Percentiles rank a stretch among this genome's conserved stretches.
Conservation (phyloP, 2,888 invertebrate species). For the Linnaemya vulpina region DNA sequence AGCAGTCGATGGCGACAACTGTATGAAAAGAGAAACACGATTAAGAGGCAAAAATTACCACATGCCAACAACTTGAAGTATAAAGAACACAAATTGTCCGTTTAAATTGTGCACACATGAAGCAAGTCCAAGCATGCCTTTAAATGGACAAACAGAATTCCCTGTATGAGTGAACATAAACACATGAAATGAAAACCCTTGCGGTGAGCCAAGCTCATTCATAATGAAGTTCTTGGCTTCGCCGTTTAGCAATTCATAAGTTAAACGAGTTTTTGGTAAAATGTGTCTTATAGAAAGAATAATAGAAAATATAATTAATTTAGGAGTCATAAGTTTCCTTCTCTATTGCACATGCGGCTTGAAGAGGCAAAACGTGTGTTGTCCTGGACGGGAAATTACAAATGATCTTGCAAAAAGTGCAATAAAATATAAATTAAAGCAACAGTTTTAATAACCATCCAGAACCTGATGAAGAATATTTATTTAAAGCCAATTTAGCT, state of each 20-base stretch:
- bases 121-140: not conserved
- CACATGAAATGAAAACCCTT: not conserved
- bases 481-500: too few relatives aligned
- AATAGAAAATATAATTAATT: not conserved
- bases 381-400: not conserved
- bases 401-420: not conserved
- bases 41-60: conserved; percentile 26
- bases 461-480: not conserved
- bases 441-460: not conserved
- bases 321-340: not conserved
- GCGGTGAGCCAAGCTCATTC: too few relatives aligned
- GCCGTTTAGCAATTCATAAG: not conserved
- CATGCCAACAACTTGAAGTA: conserved; percentile 3
- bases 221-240: too few relatives aligned
- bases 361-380: not conserved
- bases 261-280: not conserved
- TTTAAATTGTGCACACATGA: not conserved
- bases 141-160: conserved; percentile 14
- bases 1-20: conserved; percentile 93
- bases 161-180: conserved; percentile 13
- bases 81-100: not conserved
- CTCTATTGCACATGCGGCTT: not conserved
- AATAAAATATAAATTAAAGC: not conserved
- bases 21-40: conserved; percentile 43
- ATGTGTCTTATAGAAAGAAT: conserved; percentile 4